A percentile compares a stretch with the other conserved stretches of the same genome.
Evolutionary conservation across 2,113 vertebrate genomes (phyloP).

Genomic region (Caranx ignobilis): DNA sequence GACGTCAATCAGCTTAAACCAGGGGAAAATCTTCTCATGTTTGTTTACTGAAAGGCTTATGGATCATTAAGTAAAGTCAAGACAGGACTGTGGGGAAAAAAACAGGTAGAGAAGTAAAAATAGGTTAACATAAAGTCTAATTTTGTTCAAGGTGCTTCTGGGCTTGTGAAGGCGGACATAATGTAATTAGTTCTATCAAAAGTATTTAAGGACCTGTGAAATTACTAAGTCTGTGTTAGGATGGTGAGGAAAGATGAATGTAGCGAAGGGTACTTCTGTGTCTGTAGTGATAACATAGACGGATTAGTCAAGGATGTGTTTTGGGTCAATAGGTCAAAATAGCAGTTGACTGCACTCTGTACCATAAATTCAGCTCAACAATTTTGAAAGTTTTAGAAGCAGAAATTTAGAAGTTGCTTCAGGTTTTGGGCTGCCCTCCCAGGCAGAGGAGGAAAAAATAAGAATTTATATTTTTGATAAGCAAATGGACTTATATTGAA

Average conservation of each 20-base stretch:
- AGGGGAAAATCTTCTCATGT: constrained; percentile 53
- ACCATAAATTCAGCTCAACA: constrained; percentile 3
- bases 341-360: constrained; percentile 29
- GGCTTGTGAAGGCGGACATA: constrained; percentile 63
- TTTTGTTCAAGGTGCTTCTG: constrained; percentile 59
- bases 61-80: constrained; percentile 56
- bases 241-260: constrained; percentile 43
- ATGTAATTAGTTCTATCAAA: constrained; percentile 70
- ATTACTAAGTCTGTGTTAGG: constrained; percentile 50
- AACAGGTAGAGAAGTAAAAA: constrained; percentile 46
- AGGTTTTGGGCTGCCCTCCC: not conserved
- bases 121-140: constrained; percentile 65
- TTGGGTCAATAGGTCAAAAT: constrained; percentile 44
- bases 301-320: constrained; percentile 37
- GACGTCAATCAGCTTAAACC: constrained; percentile 63
- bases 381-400: not conserved
- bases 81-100: constrained; percentile 29
- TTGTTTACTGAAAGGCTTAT: constrained; percentile 53
- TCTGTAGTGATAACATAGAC: constrained; percentile 40
- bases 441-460: not conserved
- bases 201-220: constrained; percentile 58
- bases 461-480: constrained; percentile 1
- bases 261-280: constrained; percentile 44
- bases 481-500: not conserved
- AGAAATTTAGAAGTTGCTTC: not conserved